A percentile compares a stretch with the other conserved stretches of the same genome.
Evolutionary conservation across 2,888 invertebrate species (phyloP).

Genomic region (Bombylius discolor): DNA sequence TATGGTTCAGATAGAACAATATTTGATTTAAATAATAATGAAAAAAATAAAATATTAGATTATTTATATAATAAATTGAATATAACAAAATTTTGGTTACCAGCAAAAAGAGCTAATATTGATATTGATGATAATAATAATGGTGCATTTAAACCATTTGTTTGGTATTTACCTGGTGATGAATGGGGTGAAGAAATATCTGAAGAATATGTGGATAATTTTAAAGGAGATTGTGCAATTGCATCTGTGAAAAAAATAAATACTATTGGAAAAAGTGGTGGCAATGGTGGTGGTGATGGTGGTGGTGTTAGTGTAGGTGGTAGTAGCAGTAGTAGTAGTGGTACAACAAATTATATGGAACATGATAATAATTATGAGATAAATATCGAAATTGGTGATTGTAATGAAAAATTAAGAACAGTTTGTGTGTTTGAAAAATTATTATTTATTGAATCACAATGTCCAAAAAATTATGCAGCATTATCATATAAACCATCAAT

Average conservation of each 20-base stretch:
- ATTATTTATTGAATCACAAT: conserved; percentile 19
- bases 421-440: conserved; percentile 22
- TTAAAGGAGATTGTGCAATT: conserved; percentile 19
- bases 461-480: conserved; percentile 21
- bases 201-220: conserved; percentile 14
- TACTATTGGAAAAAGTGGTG: neutral
- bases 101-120: conserved; percentile 34
- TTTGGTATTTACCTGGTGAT: conserved; percentile 39
- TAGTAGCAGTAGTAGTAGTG: neutral
- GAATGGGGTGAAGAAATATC: conserved; percentile 24
- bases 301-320: neutral
- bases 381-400: conserved; percentile 18
- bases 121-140: neutral
- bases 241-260: neutral
- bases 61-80: conserved; percentile 15
- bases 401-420: conserved; percentile 16
- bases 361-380: neutral
- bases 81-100: conserved; percentile 38
- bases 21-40: conserved; percentile 15
- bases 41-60: conserved; percentile 25
- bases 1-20: conserved; percentile 22
- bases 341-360: neutral
- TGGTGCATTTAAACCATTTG: conserved; percentile 33
- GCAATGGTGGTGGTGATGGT: neutral
- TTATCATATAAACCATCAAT: conserved; percentile 22